A percentile compares a stretch with the other conserved stretches of the same genome.
Conservation (phyloP, 35 echinoderm and acorn worm species). For the Patiria miniata region DNA sequence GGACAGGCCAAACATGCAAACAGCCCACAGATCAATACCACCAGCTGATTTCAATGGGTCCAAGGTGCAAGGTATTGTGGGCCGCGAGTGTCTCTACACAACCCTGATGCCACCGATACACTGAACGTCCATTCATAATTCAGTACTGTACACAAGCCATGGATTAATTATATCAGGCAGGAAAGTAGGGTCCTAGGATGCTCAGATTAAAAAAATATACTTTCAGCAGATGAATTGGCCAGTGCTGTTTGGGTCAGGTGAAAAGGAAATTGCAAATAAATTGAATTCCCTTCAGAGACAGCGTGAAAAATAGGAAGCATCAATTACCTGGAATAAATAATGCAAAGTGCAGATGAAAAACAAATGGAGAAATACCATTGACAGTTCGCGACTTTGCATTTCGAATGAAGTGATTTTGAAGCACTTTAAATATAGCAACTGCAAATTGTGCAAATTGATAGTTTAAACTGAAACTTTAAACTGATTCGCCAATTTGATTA, state of each 20-base stretch:
- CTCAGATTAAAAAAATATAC: not conserved
- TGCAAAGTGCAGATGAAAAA: too few relatives aligned
- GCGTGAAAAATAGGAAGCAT: too few relatives aligned
- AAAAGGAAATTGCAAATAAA: not conserved
- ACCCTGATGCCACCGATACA: not conserved
- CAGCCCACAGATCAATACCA: slow-evolving; percentile 3
- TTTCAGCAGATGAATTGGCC: not conserved
- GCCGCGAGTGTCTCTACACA: not conserved
- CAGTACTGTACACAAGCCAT: not conserved
- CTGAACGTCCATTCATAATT: slow-evolving; percentile 4
- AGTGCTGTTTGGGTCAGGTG: not conserved
- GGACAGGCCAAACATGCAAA: not conserved
- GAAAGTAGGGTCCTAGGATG: not conserved
- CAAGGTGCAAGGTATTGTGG: not conserved
- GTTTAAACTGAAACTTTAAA: too few relatives aligned
- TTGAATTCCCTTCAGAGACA: too few relatives aligned
- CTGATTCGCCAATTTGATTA: too few relatives aligned
- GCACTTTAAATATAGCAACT: too few relatives aligned
- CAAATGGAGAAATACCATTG: too few relatives aligned
- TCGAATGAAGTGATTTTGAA: too few relatives aligned
- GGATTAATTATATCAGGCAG: not conserved
- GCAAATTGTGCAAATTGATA: too few relatives aligned
- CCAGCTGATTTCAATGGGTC: slow-evolving; percentile 9
- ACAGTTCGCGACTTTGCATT: too few relatives aligned
- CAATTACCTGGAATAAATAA: too few relatives aligned